A percentile compares a stretch with the other conserved stretches of the same genome.
Conservation (phyloP, 2,797 vertebrate genomes). For the Melanotaenia pygmaea region DNA sequence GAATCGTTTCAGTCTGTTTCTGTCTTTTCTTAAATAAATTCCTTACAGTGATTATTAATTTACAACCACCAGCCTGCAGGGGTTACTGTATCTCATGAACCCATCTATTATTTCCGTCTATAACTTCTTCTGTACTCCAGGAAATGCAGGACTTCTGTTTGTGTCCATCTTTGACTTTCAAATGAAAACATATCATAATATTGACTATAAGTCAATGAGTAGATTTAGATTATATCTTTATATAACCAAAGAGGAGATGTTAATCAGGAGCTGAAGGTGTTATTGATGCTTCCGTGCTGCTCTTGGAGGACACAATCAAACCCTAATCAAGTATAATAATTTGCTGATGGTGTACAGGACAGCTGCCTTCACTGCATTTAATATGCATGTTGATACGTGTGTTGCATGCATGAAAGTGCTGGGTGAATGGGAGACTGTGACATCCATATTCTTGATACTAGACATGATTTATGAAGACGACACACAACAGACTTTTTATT, state of each 20-base stretch:
- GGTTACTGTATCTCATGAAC: conserved; percentile 62
- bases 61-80: conserved; percentile 45
- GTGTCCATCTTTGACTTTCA: not conserved
- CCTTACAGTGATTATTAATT: not conserved
- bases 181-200: conserved; percentile 11
- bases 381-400: conserved; percentile 61
- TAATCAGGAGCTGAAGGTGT: conserved; percentile 19
- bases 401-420: not conserved
- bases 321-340: conserved; percentile 34
- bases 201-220: conserved; percentile 26
- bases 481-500: not conserved
- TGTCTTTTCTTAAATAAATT: not conserved
- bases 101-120: not conserved
- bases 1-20: not conserved
- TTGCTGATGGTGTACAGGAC: conserved; percentile 19
- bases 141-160: conserved; percentile 6
- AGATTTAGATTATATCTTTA: conserved; percentile 12
- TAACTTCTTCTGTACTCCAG: conserved; percentile 5
- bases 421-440: conserved; percentile 19
- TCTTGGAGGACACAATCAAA: conserved; percentile 34
- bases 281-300: conserved; percentile 15
- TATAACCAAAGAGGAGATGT: conserved; percentile 26
- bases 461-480: not conserved
- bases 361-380: conserved; percentile 44
- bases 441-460: conserved; percentile 50